These are phyloP conservation scores for Ditylenchus weischeri DNA, from an alignment of 2,888 invertebrate species.

Conservation along the genomic window DNA sequence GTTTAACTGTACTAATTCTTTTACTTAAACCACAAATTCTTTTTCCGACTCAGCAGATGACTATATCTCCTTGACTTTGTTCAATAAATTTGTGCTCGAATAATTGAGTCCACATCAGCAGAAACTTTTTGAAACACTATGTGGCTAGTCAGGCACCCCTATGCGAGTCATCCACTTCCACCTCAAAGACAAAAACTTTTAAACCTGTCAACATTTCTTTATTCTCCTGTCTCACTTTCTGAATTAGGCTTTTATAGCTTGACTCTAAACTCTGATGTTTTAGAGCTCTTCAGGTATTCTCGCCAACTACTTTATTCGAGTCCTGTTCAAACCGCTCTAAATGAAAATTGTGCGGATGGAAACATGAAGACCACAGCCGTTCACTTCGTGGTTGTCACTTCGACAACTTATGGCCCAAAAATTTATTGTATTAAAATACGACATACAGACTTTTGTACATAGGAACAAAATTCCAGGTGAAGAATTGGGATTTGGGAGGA, in stretches of 20 bases:
- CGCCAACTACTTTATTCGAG: constrained; percentile 77
- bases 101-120: constrained; percentile 23
- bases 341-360: constrained; percentile 63
- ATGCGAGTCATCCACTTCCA: constrained; percentile 84
- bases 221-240: constrained; percentile 67
- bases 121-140: constrained; percentile 27
- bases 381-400: constrained; percentile 80
- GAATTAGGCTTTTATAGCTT: constrained; percentile 3
- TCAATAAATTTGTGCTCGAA: constrained; percentile 24
- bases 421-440: too few species aligned
- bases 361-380: constrained; percentile 93
- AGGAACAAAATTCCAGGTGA: too few species aligned
- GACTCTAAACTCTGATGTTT: background rate
- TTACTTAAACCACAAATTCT: constrained; percentile 18
- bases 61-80: constrained; percentile 5
- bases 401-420: constrained; percentile 75
- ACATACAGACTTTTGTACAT: too few species aligned
- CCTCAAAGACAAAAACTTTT: constrained; percentile 73
- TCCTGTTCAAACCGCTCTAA: constrained; percentile 73
- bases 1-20: too few species aligned
- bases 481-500: too few species aligned
- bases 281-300: constrained; percentile 67
- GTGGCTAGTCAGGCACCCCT: constrained; percentile 66
- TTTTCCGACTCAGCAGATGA: constrained; percentile 8
- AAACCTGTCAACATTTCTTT: constrained; percentile 87